Evolutionary conservation across 2,797 vertebrate genomes (phyloP).

Genomic region (Cercopithecus mitis): DNA sequence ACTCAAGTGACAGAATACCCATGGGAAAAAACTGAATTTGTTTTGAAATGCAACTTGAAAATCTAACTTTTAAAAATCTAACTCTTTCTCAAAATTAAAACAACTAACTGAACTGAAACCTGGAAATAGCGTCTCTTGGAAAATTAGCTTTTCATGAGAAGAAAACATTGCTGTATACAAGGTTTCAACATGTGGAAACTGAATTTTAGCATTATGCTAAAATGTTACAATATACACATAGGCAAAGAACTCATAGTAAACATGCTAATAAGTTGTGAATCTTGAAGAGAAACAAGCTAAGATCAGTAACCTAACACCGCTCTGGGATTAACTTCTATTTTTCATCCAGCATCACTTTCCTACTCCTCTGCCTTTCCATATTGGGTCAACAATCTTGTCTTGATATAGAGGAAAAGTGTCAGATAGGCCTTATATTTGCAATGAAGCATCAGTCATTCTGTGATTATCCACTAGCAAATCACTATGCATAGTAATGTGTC

Average conservation of each 20-base stretch:
- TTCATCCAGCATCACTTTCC: neutral
- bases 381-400: neutral
- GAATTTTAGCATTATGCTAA: neutral
- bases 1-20: neutral
- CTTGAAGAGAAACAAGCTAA: neutral
- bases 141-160: conserved; percentile 33
- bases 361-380: neutral
- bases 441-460: neutral
- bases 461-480: conserved; percentile 38
- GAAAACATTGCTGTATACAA: neutral
- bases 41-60: conserved; percentile 17
- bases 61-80: neutral
- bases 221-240: neutral
- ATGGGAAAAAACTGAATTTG: neutral
- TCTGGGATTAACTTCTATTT: neutral
- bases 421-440: neutral
- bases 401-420: neutral
- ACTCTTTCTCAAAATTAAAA: neutral
- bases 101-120: neutral
- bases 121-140: neutral
- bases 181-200: neutral
- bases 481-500: neutral
- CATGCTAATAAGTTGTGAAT: neutral
- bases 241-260: neutral
- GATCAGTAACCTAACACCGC: neutral